Evolutionary conservation across 2,797 vertebrate genomes (phyloP).

Genomic region (Morelia viridis): DNA sequence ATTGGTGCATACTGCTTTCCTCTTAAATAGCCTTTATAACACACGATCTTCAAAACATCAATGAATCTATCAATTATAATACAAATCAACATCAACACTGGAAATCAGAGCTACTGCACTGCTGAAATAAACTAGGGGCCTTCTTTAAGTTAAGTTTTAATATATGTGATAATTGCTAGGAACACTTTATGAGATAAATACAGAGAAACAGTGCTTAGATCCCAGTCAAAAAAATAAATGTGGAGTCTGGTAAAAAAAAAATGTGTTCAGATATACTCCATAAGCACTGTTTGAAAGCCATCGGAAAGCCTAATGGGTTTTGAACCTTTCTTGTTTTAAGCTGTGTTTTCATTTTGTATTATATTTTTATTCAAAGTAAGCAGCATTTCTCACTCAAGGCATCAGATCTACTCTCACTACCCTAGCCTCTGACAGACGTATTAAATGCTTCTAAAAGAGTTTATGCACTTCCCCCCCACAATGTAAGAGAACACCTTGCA

Average conservation of each 20-base stretch:
- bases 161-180: background rate
- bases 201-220: background rate
- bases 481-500: conserved; percentile 15
- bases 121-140: background rate
- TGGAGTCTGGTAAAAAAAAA: background rate
- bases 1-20: background rate
- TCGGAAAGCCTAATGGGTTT: background rate
- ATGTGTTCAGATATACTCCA: background rate
- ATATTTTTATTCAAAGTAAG: background rate
- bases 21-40: background rate
- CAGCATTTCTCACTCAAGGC: conserved; percentile 27
- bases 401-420: conserved; percentile 3
- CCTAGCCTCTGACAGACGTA: background rate
- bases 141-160: conserved; percentile 1
- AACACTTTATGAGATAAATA: background rate
- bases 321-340: background rate
- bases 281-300: background rate
- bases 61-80: background rate
- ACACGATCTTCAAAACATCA: background rate
- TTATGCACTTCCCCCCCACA: background rate
- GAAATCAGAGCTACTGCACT: background rate
- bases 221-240: background rate
- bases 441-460: background rate
- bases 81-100: background rate
- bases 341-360: background rate